Evolutionary conservation across 2,888 invertebrate species (phyloP).

Genomic region (Adelphocoris suturalis): DNA sequence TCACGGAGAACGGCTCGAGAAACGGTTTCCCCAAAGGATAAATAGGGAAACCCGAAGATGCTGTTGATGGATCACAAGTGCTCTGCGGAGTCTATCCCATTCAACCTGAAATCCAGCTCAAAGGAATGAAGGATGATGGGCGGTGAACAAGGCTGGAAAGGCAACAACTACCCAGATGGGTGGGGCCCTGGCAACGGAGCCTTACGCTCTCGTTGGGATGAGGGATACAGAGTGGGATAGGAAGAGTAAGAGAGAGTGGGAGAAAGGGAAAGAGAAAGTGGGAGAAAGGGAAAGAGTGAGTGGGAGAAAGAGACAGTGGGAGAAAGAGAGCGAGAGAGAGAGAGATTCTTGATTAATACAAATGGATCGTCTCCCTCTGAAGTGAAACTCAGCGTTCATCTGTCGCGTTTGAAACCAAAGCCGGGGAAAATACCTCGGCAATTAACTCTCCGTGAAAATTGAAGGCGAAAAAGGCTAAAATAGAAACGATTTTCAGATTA

Average conservation of each 20-base stretch:
- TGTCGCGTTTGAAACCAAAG: too few species aligned
- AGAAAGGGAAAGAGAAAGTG: too few species aligned
- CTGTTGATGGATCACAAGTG: not conserved
- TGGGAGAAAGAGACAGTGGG: too few species aligned
- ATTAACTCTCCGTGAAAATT: too few species aligned
- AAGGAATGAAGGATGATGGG: slow-evolving; percentile 1
- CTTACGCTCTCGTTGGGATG: not conserved
- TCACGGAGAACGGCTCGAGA: too few species aligned
- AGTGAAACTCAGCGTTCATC: too few species aligned
- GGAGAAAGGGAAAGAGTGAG: not conserved
- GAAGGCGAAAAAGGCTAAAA: too few species aligned
- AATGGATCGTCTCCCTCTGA: too few species aligned
- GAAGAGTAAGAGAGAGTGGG: not conserved
- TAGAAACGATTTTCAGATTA: too few species aligned
- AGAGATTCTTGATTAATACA: too few species aligned
- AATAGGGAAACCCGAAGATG: slow-evolving; percentile 3
- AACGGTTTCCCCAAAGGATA: not conserved
- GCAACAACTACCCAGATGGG: not conserved
- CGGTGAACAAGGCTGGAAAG: not conserved
- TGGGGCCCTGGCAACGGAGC: not conserved
- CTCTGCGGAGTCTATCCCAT: not conserved
- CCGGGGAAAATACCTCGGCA: too few species aligned
- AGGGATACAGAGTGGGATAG: not conserved
- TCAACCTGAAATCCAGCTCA: not conserved
- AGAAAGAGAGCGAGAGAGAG: not conserved